These are phyloP conservation scores for Ormyrus rosae DNA, from an alignment of 2,888 invertebrate genomes.

Conservation along the genomic window DNA sequence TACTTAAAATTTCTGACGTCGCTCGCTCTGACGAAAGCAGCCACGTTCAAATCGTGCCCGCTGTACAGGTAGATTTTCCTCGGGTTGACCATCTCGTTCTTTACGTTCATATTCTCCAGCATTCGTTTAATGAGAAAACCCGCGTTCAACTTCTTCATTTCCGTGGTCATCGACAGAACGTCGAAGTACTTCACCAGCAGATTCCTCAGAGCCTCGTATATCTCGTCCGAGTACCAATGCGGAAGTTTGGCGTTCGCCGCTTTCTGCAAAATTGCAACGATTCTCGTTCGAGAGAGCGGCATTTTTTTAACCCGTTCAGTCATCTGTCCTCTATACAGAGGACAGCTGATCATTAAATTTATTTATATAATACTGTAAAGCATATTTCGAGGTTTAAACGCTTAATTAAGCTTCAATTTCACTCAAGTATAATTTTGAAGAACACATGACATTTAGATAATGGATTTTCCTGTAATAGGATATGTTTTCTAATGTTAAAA, in stretches of 20 bases:
- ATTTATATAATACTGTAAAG: too few species aligned
- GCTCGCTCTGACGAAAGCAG: constrained; percentile 57
- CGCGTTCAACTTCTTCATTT: constrained; percentile 57
- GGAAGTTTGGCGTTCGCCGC: constrained; percentile 57
- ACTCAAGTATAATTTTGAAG: too few species aligned
- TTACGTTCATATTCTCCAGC: constrained; percentile 59
- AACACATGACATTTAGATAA: too few species aligned
- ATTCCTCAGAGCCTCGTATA: constrained; percentile 52
- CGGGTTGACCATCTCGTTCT: neutral
- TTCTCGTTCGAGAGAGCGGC: too few species aligned
- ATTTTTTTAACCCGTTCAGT: too few species aligned
- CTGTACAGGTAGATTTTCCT: constrained; percentile 65
- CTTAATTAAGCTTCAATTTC: too few species aligned
- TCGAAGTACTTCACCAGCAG: constrained; percentile 50
- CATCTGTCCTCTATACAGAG: too few species aligned
- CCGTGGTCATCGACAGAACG: constrained; percentile 55
- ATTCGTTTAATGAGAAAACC: constrained; percentile 60
- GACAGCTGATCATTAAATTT: too few species aligned
- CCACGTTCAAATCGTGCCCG: constrained; percentile 63
- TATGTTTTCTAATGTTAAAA: too few species aligned
- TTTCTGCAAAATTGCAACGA: constrained; percentile 57
- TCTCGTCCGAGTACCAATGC: constrained; percentile 61
- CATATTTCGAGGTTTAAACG: too few species aligned
- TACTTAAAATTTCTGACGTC: constrained; percentile 56
- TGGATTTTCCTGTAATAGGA: too few species aligned